A percentile compares a stretch with the other conserved stretches of the same genome.
phyloP scores from a whole-genome alignment of 2,888 invertebrate species.

The Drosophila lacicola region DNA sequence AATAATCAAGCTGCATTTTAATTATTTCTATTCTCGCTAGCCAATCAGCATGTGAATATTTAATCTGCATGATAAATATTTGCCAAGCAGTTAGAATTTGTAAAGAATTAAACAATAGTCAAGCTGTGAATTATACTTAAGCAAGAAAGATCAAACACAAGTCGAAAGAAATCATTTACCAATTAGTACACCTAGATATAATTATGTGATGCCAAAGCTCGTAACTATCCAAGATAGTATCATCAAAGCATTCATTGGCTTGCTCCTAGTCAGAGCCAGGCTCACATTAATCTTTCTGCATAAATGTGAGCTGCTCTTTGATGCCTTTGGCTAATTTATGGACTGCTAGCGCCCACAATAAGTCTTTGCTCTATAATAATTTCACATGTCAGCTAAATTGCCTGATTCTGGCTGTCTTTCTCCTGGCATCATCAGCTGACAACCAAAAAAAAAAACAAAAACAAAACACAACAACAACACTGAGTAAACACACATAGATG shows the following conservation, averaged over 20 bases:
- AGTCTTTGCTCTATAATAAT: constrained; percentile 41
- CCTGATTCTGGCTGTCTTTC: constrained; percentile 26
- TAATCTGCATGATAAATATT: not conserved
- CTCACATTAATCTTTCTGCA: constrained; percentile 29
- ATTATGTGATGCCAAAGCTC: not conserved
- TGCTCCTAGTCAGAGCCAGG: not conserved
- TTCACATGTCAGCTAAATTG: constrained; percentile 49
- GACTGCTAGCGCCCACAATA: constrained; percentile 37
- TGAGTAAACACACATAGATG: constrained; percentile 26
- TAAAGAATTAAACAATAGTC: too few species aligned
- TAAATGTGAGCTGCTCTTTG: constrained; percentile 26
- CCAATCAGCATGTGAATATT: not conserved
- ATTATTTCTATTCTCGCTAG: not conserved
- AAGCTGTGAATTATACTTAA: not conserved
- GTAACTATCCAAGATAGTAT: constrained; percentile 6
- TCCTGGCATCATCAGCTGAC: constrained; percentile 30
- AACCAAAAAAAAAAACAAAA: not conserved
- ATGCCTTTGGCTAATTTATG: constrained; percentile 45
- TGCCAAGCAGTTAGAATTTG: not conserved
- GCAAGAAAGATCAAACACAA: not conserved
- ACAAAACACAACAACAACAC: not conserved
- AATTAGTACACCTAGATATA: constrained; percentile 14
- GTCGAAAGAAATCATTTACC: not conserved
- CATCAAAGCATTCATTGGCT: constrained; percentile 3
- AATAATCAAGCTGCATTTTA: not conserved